Base-by-base conservation (phyloP, 2,888 invertebrate genomes). In the Alcis repandata region DNA sequence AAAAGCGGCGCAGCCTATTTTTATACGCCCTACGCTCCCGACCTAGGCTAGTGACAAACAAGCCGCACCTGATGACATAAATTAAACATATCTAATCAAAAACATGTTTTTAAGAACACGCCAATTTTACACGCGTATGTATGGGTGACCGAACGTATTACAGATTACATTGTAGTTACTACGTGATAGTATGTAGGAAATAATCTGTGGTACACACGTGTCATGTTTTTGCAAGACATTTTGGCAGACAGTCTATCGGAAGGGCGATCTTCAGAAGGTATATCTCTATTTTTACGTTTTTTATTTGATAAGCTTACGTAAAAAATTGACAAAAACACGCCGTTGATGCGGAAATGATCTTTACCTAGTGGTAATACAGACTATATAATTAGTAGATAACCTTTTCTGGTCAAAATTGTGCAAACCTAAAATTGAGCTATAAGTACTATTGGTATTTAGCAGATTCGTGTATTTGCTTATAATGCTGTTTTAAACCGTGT, bases 31-130 rank as follows among this genome's bases (percentile, higher is more conserved):
- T 53, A 11, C 11, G 43, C 17, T 48, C 62, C 36, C 27, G 68
- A 67, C 68, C 68, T 67, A 65, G 53, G 53, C 13, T 20, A 22
- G 59, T 52, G 68, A 70, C 63, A 59, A 46, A 60, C 65, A 61
- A 51, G 57, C 36, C 36, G 45, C 70, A 68, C 59, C 59, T 67
- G 70, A 53, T 57, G 15, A 60, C 36, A 67, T 67, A 54, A 60
- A 68, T 71, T 67, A 68, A 0, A 52, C 11, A 54, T 70, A 57
- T 51, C 36, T 58, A 54, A 56, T 69, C 59, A 40, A 63, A 67
- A 71, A 71, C 69, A 69, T 71, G 71, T 71, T 71, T 67, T 69
- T 53, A 62, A 67, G 22, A 41, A 27, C 27, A 57, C 32, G 71
- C 71, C 71, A 71, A 69, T 40, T 15, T 54, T 56, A 43, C 56